These are phyloP conservation scores for Epistrophe grossulariae DNA, from an alignment of 2,888 invertebrate genomes.

Conservation along the genomic window DNA sequence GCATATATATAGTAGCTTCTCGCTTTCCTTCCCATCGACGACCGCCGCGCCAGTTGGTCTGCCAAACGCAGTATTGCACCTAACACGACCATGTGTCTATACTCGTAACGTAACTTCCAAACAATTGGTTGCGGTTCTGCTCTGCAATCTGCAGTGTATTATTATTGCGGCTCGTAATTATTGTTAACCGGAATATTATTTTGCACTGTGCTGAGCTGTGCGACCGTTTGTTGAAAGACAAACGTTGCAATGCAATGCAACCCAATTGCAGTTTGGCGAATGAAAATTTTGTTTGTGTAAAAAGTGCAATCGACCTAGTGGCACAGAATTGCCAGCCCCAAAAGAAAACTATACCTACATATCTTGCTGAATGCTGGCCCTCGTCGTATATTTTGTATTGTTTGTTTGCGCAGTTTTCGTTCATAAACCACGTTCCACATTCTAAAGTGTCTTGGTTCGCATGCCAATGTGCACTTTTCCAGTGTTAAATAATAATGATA, in stretches of 20 bases:
- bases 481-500: constrained; percentile 59
- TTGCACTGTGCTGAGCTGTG: constrained; percentile 36
- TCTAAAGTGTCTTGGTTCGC: constrained; percentile 51
- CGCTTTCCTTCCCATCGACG: neutral
- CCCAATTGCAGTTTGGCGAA: constrained; percentile 40
- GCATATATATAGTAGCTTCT: neutral
- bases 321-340: constrained; percentile 67
- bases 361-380: neutral
- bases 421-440: constrained; percentile 73
- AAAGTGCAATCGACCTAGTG: constrained; percentile 71
- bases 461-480: constrained; percentile 63
- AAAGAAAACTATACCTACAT: constrained; percentile 19
- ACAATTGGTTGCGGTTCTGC: constrained; percentile 16
- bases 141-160: constrained; percentile 40
- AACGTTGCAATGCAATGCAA: constrained; percentile 37
- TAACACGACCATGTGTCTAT: neutral
- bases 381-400: constrained; percentile 4
- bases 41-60: constrained; percentile 57
- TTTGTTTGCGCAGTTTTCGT: constrained; percentile 61
- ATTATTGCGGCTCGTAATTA: constrained; percentile 49
- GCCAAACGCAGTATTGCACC: constrained; percentile 34
- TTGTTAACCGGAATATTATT: constrained; percentile 59
- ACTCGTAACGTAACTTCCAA: neutral
- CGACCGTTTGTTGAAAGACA: constrained; percentile 27
- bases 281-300: constrained; percentile 21